A percentile compares a stretch with the other conserved stretches of the same genome.
These are phyloP conservation scores for Diceros bicornis DNA, from an alignment of 2,797 vertebrate species.

Conservation along the genomic window DNA sequence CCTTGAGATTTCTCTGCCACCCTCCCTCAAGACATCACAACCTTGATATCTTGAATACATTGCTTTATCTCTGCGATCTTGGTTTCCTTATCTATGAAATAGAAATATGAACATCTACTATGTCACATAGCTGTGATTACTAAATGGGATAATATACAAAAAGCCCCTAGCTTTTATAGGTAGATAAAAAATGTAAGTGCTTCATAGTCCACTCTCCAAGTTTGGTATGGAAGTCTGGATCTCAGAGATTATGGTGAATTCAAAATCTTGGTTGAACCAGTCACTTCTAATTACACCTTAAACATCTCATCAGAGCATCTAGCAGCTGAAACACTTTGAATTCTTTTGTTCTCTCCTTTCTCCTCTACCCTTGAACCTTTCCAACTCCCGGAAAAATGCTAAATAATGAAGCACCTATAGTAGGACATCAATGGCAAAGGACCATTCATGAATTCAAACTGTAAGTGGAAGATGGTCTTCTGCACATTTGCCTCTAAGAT, in stretches of 20 bases:
- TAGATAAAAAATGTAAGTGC: not conserved
- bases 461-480: not conserved
- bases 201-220: conserved; percentile 16
- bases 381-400: not conserved
- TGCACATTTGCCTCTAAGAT: not conserved
- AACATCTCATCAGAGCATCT: not conserved
- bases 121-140: not conserved
- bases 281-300: not conserved
- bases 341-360: not conserved
- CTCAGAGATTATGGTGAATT: not conserved
- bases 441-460: not conserved
- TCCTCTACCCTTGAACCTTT: not conserved
- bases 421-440: not conserved
- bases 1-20: not conserved
- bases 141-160: not conserved
- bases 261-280: not conserved
- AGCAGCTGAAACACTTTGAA: not conserved
- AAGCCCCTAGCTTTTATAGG: not conserved
- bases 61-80: not conserved
- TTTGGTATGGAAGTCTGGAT: not conserved
- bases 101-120: not conserved
- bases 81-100: not conserved
- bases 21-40: not conserved
- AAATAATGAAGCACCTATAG: not conserved
- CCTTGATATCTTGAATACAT: not conserved